Base-by-base conservation (phyloP, 2,797 vertebrate species). In the Trachops cirrhosus region DNA sequence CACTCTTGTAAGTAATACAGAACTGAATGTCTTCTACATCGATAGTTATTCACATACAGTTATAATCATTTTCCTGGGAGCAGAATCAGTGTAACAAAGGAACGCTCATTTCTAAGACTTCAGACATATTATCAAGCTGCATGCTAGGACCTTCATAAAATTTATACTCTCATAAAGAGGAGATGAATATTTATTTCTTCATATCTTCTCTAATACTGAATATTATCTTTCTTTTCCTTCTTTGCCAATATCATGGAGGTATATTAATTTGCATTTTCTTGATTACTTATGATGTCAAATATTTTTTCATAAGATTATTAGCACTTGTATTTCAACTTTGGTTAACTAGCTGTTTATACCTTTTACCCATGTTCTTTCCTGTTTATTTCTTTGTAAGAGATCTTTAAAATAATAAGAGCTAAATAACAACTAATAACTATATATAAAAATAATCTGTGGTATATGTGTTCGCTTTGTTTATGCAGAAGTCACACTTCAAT, bases 401-500 rank as follows among this genome's bases (percentile, higher is more conserved):
- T 92, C 78, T 87, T 90, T 88, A 91, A 85, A 89, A 93, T 90
- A 95, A 67, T 39, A 90, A 84, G 85, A 41, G 32, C 32, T 67
- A 64, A 44, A 32, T 80, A 89, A 91, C n/a, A 95, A 92, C 84
- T 52, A 88, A 90, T 39, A 93, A 90, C 64, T 88, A 48, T 32
- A 67, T 67, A 71, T n/a, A 64, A 93, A 57, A 91, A 86, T 95
- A 95, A 96, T 84, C 77, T 92, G 78, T 67, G 74, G 79, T 78
- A 92, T 95, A 73, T 68, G 9, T 50, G 77, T 97, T 94, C 52
- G 68, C 46, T 85, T 82, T 97, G 77, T 85, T 96, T 90, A 90
- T 87, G 48, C 34, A 95, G 64, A 92, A 77, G 73, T 86, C 78
- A 95, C 77, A 94, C 77, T 85, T 86, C 37, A 52, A 50, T 5